Percentiles rank a stretch among this genome's conserved stretches.
These are phyloP conservation scores for Erpornis zantholeuca DNA, from an alignment of 2,113 vertebrate species.

Conservation along the genomic window DNA sequence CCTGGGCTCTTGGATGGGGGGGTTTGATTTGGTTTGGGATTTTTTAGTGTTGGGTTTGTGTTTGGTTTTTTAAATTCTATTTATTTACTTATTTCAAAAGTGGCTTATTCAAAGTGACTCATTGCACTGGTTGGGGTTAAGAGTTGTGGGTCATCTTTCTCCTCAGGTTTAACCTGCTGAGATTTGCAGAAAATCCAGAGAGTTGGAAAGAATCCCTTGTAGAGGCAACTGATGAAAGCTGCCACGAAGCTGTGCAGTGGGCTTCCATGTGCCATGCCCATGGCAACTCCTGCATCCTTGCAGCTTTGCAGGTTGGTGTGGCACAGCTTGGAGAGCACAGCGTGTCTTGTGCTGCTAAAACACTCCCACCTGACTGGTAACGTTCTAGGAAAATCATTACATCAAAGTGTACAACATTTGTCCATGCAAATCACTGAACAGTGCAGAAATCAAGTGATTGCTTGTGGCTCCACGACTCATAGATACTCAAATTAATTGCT, in stretches of 20 bases:
- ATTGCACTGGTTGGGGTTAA: background rate
- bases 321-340: background rate
- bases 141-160: background rate
- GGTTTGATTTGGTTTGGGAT: rapidly evolving
- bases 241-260: constrained; percentile 78
- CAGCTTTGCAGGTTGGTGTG: constrained; percentile 76
- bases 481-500: background rate
- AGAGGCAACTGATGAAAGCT: constrained; percentile 68
- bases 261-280: constrained; percentile 60
- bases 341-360: background rate
- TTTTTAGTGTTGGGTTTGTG: background rate
- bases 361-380: background rate
- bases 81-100: background rate
- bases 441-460: background rate
- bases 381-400: background rate
- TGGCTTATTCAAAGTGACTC: background rate
- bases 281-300: constrained; percentile 75
- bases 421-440: background rate
- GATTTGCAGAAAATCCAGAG: constrained; percentile 70
- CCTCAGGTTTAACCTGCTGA: constrained; percentile 79
- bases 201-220: constrained; percentile 74
- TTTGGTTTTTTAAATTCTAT: background rate
- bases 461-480: background rate
- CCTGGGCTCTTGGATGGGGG: background rate
- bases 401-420: background rate